Evolutionary conservation across 2,797 vertebrate species (phyloP).

Genomic region (Molossus alvarezi): DNA sequence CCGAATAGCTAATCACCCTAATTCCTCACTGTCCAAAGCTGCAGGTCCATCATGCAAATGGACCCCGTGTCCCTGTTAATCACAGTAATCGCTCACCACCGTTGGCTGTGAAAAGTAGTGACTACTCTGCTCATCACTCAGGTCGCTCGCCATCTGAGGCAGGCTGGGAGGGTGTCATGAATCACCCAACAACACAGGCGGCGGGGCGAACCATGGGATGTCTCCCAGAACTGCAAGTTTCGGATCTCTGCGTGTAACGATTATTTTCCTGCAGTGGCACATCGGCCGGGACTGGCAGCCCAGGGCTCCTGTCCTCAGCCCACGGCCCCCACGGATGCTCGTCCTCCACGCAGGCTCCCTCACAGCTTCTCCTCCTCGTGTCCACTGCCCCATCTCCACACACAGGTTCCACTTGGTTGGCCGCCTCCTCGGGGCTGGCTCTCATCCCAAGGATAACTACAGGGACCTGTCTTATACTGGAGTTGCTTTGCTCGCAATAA

Average conservation of each 20-base stretch:
- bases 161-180: not conserved
- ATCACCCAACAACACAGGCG: not conserved
- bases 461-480: not conserved
- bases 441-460: not conserved
- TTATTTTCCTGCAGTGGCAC: not conserved
- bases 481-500: conserved; percentile 31
- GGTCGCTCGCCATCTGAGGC: not conserved
- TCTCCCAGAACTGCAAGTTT: not conserved
- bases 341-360: not conserved
- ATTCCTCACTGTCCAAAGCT: conserved; percentile 87
- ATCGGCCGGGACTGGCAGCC: not conserved
- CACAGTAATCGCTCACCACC: conserved; percentile 74
- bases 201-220: not conserved
- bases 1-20: conserved; percentile 83
- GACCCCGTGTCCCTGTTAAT: conserved; percentile 83
- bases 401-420: not conserved
- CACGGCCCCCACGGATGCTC: not conserved
- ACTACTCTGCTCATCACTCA: conserved; percentile 12
- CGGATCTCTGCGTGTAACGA: not conserved
- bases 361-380: not conserved
- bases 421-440: not conserved
- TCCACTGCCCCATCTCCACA: not conserved
- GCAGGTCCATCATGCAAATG: conserved; percentile 77
- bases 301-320: not conserved
- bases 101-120: conserved; percentile 34